A percentile compares a stretch with the other conserved stretches of the same genome.
These are phyloP conservation scores for Synaphobranchus kaupii DNA, from an alignment of 2,797 vertebrate species.

Conservation along the genomic window DNA sequence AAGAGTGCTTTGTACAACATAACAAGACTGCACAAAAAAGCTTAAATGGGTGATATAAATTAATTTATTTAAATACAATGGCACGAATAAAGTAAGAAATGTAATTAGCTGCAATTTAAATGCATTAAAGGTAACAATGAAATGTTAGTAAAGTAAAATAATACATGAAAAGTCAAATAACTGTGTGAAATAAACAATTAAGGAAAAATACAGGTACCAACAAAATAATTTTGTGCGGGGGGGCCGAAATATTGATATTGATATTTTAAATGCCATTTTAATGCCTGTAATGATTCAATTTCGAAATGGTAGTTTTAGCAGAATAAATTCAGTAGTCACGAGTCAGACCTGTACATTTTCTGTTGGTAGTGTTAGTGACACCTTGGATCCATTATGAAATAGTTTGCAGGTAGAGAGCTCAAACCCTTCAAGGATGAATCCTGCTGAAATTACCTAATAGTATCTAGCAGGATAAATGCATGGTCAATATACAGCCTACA, in stretches of 20 bases:
- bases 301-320: not conserved
- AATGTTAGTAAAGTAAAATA: too few species aligned
- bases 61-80: not conserved
- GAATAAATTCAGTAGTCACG: not conserved
- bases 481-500: not conserved
- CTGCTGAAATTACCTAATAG: not conserved
- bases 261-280: too few species aligned
- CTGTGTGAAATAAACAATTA: not conserved
- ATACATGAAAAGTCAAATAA: not conserved
- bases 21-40: not conserved
- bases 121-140: too few species aligned
- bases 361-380: not conserved
- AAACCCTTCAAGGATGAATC: not conserved
- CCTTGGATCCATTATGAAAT: not conserved
- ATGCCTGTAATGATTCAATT: not conserved
- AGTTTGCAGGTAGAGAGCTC: not conserved
- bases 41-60: not conserved
- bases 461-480: slow-evolving; percentile 4
- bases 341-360: not conserved
- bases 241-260: too few species aligned
- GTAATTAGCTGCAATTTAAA: too few species aligned
- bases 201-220: not conserved
- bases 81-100: not conserved
- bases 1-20: not conserved
- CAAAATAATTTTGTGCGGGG: not conserved